Base-by-base conservation (phyloP, 1,140 invertebrate genomes). In the Tenebrio molitor region DNA sequence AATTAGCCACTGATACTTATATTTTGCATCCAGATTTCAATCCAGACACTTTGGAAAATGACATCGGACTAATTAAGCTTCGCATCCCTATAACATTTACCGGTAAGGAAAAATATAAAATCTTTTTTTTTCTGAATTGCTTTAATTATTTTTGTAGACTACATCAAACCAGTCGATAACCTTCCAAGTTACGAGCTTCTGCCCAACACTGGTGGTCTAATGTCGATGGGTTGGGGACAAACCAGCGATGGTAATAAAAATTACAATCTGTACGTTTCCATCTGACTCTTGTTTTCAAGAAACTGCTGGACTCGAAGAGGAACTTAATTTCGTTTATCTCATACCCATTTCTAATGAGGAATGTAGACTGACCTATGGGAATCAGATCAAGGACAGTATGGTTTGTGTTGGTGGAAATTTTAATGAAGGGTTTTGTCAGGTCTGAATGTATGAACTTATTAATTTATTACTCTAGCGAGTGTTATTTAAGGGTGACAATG, bases 401-500 rank as follows among this genome's bases (percentile, higher is more conserved):
- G 21, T 53, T 19, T 53, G 46, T 15, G 46, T 14, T 25, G 46
- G 19, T 25, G 46, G 46, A 5, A 53, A 25, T 23, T 53, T 53
- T 12, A 53, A 53, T 25, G 46, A 53, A 25, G 46, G 46, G 1
- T 25, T 23, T 53, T 53, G 46, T 3, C 8, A 25, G 1, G 46
- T 53, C n/a, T n/a, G n/a, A n/a, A n/a, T n/a, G n/a, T n/a, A n/a
- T n/a, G n/a, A n/a, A n/a, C n/a, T n/a, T n/a, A n/a, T n/a, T n/a
- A n/a, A n/a, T n/a, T n/a, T 6, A 21, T 12, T n/a, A 25, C 0
- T 25, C n/a, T 25, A 53, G 46, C 0, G 23, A 3, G 8, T 53
- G 46, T 15, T 21, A 12, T 62, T 62, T 25, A 10, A 64, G 62
- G 62, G 62, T 36, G 62, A 64, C 25, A 64, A 10, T 21, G 62